Conservation (phyloP, 2,797 vertebrate genomes). For the Aythya fuligula region DNA sequence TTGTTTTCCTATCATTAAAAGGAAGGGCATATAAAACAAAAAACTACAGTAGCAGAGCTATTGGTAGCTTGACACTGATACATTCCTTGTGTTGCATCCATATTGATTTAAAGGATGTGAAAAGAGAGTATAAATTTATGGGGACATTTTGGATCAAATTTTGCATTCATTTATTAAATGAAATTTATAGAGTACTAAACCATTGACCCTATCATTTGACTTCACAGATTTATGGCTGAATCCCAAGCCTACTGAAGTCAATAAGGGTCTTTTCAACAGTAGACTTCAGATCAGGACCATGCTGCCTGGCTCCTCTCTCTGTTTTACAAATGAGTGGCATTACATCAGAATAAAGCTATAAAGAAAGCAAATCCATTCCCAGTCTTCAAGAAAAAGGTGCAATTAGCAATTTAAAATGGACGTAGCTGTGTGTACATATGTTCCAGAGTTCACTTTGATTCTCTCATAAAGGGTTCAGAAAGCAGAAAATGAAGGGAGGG, state of each 20-base stretch:
- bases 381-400: neutral
- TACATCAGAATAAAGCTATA: neutral
- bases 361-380: neutral
- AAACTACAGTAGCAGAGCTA: neutral
- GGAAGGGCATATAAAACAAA: conserved; percentile 1
- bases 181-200: conserved; percentile 59
- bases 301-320: neutral
- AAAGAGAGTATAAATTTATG: conserved; percentile 55
- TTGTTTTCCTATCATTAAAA: conserved; percentile 11
- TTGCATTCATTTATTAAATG: conserved; percentile 61
- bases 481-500: neutral
- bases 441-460: neutral
- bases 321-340: neutral
- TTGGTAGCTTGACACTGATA: conserved; percentile 53
- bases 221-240: conserved; percentile 41
- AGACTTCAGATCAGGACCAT: conserved; percentile 12
- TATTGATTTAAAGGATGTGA: conserved; percentile 65
- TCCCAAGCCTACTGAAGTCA: conserved; percentile 23
- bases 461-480: neutral
- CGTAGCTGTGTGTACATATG: neutral
- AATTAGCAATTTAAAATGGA: neutral
- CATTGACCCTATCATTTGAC: conserved; percentile 41
- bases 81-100: conserved; percentile 10
- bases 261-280: neutral
- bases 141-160: conserved; percentile 47